A percentile compares a stretch with the other conserved stretches of the same genome.
These are phyloP conservation scores for Enteromius anoplus DNA, from an alignment of 2,797 vertebrate genomes.

Conservation along the genomic window DNA sequence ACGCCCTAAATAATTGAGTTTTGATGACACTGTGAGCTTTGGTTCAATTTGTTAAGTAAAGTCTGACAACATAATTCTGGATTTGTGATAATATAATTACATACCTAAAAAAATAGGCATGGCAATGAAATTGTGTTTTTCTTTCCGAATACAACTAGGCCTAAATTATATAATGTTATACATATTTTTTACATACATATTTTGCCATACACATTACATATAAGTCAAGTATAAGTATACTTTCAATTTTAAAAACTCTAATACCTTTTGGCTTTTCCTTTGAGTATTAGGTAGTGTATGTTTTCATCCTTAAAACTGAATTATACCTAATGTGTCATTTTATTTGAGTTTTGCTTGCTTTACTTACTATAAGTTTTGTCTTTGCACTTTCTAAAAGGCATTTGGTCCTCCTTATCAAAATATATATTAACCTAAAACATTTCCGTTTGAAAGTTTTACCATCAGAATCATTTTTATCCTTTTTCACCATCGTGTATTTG, in stretches of 20 bases:
- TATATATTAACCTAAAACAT: neutral
- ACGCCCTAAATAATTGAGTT: neutral
- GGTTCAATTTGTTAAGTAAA: neutral
- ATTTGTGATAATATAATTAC: neutral
- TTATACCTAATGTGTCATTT: neutral
- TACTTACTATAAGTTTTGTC: neutral
- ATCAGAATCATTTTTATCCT: neutral
- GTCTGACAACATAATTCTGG: neutral
- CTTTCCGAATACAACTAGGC: neutral
- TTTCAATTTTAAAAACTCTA: neutral
- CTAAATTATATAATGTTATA: neutral
- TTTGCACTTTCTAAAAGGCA: neutral
- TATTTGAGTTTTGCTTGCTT: neutral
- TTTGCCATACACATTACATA: neutral
- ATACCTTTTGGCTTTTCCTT: neutral
- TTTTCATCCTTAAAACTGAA: neutral
- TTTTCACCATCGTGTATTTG: constrained; percentile 4
- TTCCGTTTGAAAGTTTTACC: neutral
- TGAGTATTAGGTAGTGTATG: neutral
- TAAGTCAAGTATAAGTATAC: neutral
- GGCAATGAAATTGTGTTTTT: neutral
- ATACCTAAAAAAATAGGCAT: neutral
- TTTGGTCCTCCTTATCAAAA: neutral
- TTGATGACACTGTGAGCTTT: neutral
- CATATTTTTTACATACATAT: neutral